These are phyloP conservation scores for Mus musculus DNA, from an alignment of 2,113 vertebrate genomes.

Conservation along the genomic window GRCm39 chr4:40959001-40959500, in stretches of 20 bases:
- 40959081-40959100: background rate
- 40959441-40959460: background rate
- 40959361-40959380: background rate
- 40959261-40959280: background rate
- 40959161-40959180: background rate
- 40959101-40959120: background rate
- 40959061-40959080: constrained; percentile 47
- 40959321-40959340: background rate
- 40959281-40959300: background rate
- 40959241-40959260: background rate
- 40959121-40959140: background rate
- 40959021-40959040: background rate
- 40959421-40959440: background rate
- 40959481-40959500: background rate
- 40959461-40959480: background rate
- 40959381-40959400: background rate
- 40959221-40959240: background rate
- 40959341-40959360: background rate
- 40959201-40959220: background rate
- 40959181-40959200: background rate
- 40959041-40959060: background rate
- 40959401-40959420: background rate
- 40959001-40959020: constrained; percentile 73
- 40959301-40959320: background rate
- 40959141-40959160: background rate